Evolutionary conservation across 2,113 vertebrate species (phyloP).

Genomic region (Clinocottus analis): DNA sequence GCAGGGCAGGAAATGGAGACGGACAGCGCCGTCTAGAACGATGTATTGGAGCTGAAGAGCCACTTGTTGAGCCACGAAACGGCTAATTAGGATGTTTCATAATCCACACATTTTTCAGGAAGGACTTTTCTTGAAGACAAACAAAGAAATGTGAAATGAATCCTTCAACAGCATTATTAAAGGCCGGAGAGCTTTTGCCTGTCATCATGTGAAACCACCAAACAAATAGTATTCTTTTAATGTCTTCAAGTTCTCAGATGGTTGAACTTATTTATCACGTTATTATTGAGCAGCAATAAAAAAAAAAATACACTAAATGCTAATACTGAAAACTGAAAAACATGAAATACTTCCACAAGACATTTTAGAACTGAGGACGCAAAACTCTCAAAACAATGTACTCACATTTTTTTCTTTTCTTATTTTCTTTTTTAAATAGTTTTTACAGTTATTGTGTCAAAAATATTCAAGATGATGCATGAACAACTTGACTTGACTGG

Average conservation of each 20-base stretch:
- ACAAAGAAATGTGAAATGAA: not conserved
- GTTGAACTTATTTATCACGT: too few relatives aligned
- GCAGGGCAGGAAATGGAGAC: not conserved
- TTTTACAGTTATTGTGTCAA: not conserved
- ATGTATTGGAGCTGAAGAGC: constrained; percentile 5
- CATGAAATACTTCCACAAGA: not conserved
- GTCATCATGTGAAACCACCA: not conserved
- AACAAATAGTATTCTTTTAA: not conserved
- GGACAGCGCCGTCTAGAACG: not conserved
- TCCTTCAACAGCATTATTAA: not conserved
- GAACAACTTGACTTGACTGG: not conserved
- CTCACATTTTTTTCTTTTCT: not conserved
- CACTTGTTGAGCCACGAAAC: constrained; percentile 29
- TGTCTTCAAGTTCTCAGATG: too few relatives aligned
- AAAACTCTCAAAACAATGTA: not conserved
- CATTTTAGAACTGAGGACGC: not conserved
- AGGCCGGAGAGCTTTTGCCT: not conserved
- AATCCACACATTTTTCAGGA: not conserved
- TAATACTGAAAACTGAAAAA: not conserved
- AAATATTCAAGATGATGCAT: not conserved
- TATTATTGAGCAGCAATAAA: too few relatives aligned
- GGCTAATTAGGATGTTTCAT: not conserved
- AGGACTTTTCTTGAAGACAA: not conserved
- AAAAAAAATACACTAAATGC: not conserved
- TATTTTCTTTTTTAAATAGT: not conserved